A percentile compares a stretch with the other conserved stretches of the same genome.
Evolutionary conservation across 2,888 invertebrate genomes (phyloP).

Genomic region (Aphodius granarius): DNA sequence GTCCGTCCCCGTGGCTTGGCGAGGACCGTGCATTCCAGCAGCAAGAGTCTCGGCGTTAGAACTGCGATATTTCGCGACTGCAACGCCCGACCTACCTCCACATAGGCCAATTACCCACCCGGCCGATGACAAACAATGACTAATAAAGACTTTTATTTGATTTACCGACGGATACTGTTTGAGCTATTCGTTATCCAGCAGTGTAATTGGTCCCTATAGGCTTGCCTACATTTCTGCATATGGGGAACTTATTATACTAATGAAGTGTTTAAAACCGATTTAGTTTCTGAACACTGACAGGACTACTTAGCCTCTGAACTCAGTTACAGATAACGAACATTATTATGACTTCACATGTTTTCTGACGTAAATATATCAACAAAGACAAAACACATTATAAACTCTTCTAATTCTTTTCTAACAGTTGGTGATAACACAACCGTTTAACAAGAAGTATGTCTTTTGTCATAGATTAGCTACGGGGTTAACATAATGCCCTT

Average conservation of each 20-base stretch:
- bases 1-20: background rate
- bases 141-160: background rate
- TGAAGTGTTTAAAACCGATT: background rate
- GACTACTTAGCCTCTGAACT: background rate
- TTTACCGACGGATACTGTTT: background rate
- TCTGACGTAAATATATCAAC: background rate
- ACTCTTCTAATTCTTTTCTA: no score
- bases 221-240: background rate
- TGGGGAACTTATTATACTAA: background rate
- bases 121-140: background rate
- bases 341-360: background rate
- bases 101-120: background rate
- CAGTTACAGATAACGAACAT: background rate
- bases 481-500: no score
- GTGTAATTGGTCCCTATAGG: background rate
- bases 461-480: no score
- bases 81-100: background rate
- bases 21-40: background rate
- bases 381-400: background rate
- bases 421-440: no score
- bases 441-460: no score
- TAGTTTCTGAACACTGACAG: background rate
- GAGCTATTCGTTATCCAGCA: background rate
- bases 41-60: background rate
- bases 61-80: background rate